Evolutionary conservation across 2,113 vertebrate genomes (phyloP).

Genomic region (Penelope pileata): DNA sequence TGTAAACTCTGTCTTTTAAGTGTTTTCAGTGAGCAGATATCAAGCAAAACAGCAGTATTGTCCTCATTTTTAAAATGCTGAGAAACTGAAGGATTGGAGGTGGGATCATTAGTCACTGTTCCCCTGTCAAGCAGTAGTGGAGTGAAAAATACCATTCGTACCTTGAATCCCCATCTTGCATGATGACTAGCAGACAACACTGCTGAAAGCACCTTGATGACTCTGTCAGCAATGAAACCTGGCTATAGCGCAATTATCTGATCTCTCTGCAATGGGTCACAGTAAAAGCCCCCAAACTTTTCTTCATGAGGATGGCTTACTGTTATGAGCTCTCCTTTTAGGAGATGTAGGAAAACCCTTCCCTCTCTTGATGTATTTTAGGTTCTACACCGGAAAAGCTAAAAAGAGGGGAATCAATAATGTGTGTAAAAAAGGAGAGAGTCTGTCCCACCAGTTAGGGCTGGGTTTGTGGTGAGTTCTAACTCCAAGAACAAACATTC

Average conservation of each 20-base stretch:
- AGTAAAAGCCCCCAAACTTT: not conserved
- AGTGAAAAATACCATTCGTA: not conserved
- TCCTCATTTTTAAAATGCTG: not conserved
- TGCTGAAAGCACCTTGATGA: not conserved
- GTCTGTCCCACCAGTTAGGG: not conserved
- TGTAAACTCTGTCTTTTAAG: not conserved
- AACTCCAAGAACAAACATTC: not conserved
- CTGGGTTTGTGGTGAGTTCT: too few relatives aligned
- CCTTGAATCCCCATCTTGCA: not conserved
- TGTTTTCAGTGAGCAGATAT: not conserved
- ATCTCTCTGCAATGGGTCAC: not conserved
- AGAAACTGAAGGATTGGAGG: not conserved
- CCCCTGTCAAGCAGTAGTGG: not conserved
- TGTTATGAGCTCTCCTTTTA: not conserved
- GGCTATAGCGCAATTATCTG: not conserved
- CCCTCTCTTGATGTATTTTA: not conserved
- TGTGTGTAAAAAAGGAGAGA: not conserved
- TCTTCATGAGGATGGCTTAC: not conserved
- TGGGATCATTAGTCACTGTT: not conserved
- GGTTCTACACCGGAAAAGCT: not conserved
- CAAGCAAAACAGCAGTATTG: not conserved
- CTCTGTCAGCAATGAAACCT: not conserved
- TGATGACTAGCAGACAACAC: not conserved
- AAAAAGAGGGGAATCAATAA: not conserved
- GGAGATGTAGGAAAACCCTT: not conserved